Evolutionary conservation across 2,888 invertebrate species (phyloP), one percentile per base, ranked within the genome.

Genomic region (Encarsia formosa): DNA sequence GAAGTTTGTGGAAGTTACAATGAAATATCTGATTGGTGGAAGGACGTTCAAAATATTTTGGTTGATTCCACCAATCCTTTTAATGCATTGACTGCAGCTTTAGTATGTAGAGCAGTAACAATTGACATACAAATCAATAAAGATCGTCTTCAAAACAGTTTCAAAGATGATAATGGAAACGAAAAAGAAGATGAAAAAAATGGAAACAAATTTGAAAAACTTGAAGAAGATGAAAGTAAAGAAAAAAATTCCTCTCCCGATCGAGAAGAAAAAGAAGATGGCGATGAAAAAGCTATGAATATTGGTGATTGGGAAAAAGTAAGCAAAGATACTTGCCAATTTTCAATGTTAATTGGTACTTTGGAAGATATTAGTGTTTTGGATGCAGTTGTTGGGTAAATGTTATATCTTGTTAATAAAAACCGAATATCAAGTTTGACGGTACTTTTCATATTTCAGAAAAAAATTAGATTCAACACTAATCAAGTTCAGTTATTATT

Each of bases 361-460:
- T 78, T 95, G 39, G 94, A 95, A 71, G 93, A 95, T 70, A 81
- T 92, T 56, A 84, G 92, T 3, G 80, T 91, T 47, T 77, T 94
- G 13, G 86, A 87, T 76, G 80, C 86, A 61, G 80, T 91, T 47
- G 73, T 87, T 8, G 67, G 70, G 73, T 74, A 59, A 60, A 20
- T 18, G 20, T 29, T 34, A 42, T 18, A 22, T 42, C 11, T 39
- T 34, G 26, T 16, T n/a, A 31, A 23, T 35, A n/a, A 5, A 32
- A 32, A 13, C 32, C n/a, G n/a, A n/a, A n/a, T n/a, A n/a, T n/a
- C n/a, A n/a, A n/a, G n/a, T n/a, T n/a, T n/a, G n/a, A n/a, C n/a
- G n/a, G n/a, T n/a, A n/a, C n/a, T n/a, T n/a, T n/a, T n/a, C n/a
- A n/a, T n/a, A n/a, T n/a, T n/a, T n/a, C n/a, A n/a, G n/a, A n/a